Percentiles rank a stretch among this genome's conserved stretches.
Conservation (phyloP, 37 sponge, comb jelly and placozoan species). For the Spongilla lacustris region DNA sequence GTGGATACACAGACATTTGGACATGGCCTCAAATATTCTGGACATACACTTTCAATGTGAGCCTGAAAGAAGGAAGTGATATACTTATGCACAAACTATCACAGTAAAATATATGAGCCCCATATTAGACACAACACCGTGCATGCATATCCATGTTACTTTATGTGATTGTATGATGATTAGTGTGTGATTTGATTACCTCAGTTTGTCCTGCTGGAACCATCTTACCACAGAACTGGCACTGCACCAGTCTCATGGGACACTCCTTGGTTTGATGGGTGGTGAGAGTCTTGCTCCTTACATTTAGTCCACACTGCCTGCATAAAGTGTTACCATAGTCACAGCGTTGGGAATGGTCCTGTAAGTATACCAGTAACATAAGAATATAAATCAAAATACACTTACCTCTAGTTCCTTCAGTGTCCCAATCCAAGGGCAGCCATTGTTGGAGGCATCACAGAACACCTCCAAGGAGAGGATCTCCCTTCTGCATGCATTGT, state of each 20-base stretch:
- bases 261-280: constrained; percentile 34
- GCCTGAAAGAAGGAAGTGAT: constrained; percentile 7
- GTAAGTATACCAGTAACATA: not conserved
- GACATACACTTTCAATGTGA: constrained; percentile 48
- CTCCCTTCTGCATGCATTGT: not conserved
- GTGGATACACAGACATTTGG: constrained; percentile 44
- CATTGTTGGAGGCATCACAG: not conserved
- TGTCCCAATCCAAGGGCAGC: not conserved
- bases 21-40: constrained; percentile 15
- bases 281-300: not conserved
- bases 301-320: constrained; percentile 54
- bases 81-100: not conserved
- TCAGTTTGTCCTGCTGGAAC: constrained; percentile 44
- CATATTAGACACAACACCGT: no score
- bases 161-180: no score
- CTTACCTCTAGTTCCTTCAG: not conserved
- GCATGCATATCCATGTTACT: no score
- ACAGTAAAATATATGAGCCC: not conserved
- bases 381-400: not conserved
- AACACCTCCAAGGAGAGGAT: not conserved
- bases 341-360: constrained; percentile 37
- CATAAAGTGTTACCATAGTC: constrained; percentile 47
- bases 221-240: constrained; percentile 37
- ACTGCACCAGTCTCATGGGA: constrained; percentile 57
- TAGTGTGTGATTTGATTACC: constrained; percentile 10